Base-by-base conservation (phyloP, 2,797 vertebrate species). In the Acipenser ruthenus region DNA sequence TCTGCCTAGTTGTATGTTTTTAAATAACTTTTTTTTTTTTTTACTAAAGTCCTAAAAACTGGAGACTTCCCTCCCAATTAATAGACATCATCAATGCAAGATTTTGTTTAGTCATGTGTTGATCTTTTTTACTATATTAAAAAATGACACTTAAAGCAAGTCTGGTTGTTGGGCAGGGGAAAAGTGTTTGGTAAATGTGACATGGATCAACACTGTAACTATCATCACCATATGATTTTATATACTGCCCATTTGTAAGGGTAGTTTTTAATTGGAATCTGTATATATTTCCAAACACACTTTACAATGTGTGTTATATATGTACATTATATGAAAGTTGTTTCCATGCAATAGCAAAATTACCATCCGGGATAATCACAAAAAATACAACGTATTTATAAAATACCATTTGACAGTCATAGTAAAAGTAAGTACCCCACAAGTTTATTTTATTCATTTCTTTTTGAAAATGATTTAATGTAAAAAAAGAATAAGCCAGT, bases 401-500 rank as follows among this genome's bases (percentile, higher is more conserved):
- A 88, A 87, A 88, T 88, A 86, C 84, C 84, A 83, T 89, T 84
- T 77, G 79, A 85, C 85, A 68, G 84, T 87, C 86, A 83, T 84
- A 81, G 83, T 72, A 47, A 72, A 71, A 70, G 1, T 2, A 55
- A 6, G 23, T 37, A 37, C 23, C 23, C 23, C 23, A 37, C 23
- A 37, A 4, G 37, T 50, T 48, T 65, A 64, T 64, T n/a, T 60
- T 68, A 56, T 74, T 65, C 67, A 68, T 4, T 50, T 50, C n/a
- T 64, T 23, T 66, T 51, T 59, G 23, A 18, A 66, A 58, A 48
- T 66, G 48, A 66, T 49, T 66, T 49, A 60, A 62, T 58, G 55
- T 66, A 37, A 37, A 37, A 37, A 37, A 37, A 37, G 37, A 37
- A 18, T 18, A 18, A 37, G 37, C 37, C 4, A 5, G 37, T 5